Evolutionary conservation across 2,888 invertebrate species (phyloP), one percentile per base, ranked within the genome.

Genomic region (Itoplectis maculator): DNA sequence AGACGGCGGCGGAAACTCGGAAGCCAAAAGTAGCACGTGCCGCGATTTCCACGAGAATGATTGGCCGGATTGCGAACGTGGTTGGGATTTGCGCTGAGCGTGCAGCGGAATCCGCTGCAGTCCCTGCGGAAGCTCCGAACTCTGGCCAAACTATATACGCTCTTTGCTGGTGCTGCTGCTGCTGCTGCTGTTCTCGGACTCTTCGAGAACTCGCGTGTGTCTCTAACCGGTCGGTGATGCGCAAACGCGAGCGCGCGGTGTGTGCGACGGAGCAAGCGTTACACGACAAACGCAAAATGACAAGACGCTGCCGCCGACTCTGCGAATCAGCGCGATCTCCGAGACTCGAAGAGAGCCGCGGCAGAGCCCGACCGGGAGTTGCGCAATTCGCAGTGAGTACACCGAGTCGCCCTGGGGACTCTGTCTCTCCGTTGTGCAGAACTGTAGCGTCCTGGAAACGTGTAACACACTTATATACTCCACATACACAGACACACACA

Each of bases 1-100:
- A n/a, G n/a, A n/a, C n/a, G n/a, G n/a, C 37, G n/a, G 2, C n/a
- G 20, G 61, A 63, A 40, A 61, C 7, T 61, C 42, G 0, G 65
- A 45, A 9, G 15, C 20, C 15, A 47, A 47, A 66, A 66, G 9
- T 8, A n/a, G 45, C 65, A 65, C 65, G 65, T 65, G 45, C 42
- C 56, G 13, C 49, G 7, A 56, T 49, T 42, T 61, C 63, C 29
- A 63, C 61, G 68, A 18, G 74, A 68, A 69, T 75, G 63, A 70
- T 80, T 54, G 69, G 69, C 42, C 68, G 79, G 79, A 74, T 79
- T 73, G 73, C 79, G 79, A 79, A 68, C 73, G 79, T 68, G 68
- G 73, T 49, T 23, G 68, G 63, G 73, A 72, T 79, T 79, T 79
- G 49, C 74, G 35, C 18, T 61, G 61, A 68, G 61, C 68, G 79